These are phyloP conservation scores for Mongoloraphidia duomilia DNA, from an alignment of 2,888 invertebrate genomes.

Conservation along the genomic window DNA sequence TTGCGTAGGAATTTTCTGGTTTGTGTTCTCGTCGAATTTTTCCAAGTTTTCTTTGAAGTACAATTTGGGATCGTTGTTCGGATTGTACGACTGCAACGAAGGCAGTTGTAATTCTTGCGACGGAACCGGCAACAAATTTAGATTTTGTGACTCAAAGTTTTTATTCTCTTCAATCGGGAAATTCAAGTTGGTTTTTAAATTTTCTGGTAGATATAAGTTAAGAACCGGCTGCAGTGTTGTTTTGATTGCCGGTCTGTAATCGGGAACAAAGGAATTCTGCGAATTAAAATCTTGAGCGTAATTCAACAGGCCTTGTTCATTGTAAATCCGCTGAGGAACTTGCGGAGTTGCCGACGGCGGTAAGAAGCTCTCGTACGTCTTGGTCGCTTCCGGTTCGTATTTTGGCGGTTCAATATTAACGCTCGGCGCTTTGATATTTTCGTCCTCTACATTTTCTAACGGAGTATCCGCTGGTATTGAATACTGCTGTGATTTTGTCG, in stretches of 20 bases:
- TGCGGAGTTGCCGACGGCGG: background rate
- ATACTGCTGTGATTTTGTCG: no score
- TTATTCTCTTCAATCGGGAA: no score
- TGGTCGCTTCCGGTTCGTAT: background rate
- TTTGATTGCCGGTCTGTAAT: no score
- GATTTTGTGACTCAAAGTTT: background rate
- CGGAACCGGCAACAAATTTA: slow-evolving; percentile 24
- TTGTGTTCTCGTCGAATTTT: slow-evolving; percentile 25
- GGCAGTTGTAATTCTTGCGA: slow-evolving; percentile 34
- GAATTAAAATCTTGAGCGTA: no score
- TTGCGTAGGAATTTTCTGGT: slow-evolving; percentile 34
- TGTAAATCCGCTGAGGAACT: background rate
- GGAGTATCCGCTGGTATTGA: no score
- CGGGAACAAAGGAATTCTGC: no score
- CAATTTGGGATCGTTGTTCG: slow-evolving; percentile 25
- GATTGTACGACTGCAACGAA: slow-evolving; percentile 27
- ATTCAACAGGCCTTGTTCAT: no score
- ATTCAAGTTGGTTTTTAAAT: no score
- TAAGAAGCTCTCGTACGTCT: background rate
- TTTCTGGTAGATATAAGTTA: no score
- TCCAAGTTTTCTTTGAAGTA: slow-evolving; percentile 26
- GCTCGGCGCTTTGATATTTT: background rate
- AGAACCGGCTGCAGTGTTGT: no score
- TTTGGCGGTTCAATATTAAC: background rate
- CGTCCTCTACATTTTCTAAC: no score